Percentiles rank a stretch among this genome's conserved stretches.
Conservation (phyloP, 1,140 invertebrate genomes). For the Doryteuthis pealeii region DNA sequence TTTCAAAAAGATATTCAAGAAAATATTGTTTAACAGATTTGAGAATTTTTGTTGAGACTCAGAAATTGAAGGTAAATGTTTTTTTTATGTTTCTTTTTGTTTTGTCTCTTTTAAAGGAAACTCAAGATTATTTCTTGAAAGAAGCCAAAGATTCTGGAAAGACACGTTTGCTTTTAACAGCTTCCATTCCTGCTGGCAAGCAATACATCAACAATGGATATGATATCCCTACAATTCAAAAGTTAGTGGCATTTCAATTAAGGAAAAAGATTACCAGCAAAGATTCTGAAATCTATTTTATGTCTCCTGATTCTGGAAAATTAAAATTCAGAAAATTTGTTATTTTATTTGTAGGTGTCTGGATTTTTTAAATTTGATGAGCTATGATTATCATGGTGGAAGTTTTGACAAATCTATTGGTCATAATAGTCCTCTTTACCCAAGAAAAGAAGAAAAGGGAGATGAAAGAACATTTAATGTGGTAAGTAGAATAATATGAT, state of each 20-base stretch:
- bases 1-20: too few species aligned
- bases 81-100: too few species aligned
- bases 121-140: not conserved
- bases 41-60: too few species aligned
- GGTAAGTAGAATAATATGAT: slow-evolving; percentile 31
- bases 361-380: slow-evolving; percentile 60
- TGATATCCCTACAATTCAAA: slow-evolving; percentile 54
- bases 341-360: slow-evolving; percentile 69
- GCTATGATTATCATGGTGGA: slow-evolving; percentile 14
- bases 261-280: too few species aligned
- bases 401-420: slow-evolving; percentile 83
- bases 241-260: slow-evolving; percentile 31
- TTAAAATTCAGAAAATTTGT: too few species aligned
- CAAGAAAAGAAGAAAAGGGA: slow-evolving; percentile 38
- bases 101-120: not conserved
- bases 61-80: too few species aligned
- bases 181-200: slow-evolving; percentile 57
- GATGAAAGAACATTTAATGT: slow-evolving; percentile 27
- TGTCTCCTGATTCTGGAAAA: too few species aligned
- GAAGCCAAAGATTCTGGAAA: not conserved
- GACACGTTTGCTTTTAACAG: slow-evolving; percentile 48
- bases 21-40: too few species aligned
- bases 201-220: slow-evolving; percentile 58
- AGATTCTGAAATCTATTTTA: too few species aligned
- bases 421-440: slow-evolving; percentile 56